A percentile compares a stretch with the other conserved stretches of the same genome.
phyloP scores from a whole-genome alignment of 2,797 vertebrate species.

The Alexandromys oeconomus region DNA sequence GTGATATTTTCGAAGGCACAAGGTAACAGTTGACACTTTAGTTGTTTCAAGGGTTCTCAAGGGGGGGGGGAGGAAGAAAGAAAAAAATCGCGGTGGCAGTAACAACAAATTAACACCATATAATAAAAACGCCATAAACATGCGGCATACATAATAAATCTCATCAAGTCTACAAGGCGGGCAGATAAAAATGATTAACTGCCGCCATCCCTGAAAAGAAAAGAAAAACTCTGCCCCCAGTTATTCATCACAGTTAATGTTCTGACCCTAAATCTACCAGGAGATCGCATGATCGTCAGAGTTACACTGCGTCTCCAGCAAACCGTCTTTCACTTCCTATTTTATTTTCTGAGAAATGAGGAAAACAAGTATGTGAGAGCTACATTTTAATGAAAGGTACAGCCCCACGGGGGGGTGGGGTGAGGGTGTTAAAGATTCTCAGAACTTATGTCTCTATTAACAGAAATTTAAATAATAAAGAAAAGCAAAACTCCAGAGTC shows the following conservation, averaged over 20 bases:
- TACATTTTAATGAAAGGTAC: conserved; percentile 63
- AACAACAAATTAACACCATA: conserved; percentile 90
- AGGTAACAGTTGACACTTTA: conserved; percentile 86
- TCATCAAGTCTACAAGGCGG: conserved; percentile 86
- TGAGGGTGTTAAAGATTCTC: conserved; percentile 66
- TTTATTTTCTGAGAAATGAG: conserved; percentile 79
- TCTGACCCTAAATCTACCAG: conserved; percentile 86
- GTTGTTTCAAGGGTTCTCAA: conserved; percentile 86
- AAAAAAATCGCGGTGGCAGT: conserved; percentile 84
- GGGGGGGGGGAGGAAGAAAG: conserved; percentile 67
- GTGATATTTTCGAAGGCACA: conserved; percentile 85
- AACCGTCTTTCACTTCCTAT: conserved; percentile 79
- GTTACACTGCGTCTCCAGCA: conserved; percentile 74
- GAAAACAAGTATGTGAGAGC: conserved; percentile 72
- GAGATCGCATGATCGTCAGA: conserved; percentile 86
- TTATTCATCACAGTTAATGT: conserved; percentile 83
- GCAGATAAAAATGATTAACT: conserved; percentile 90
- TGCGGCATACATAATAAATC: conserved; percentile 89
- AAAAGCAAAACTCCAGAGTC: conserved; percentile 70
- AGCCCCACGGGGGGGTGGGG: conserved; percentile 52
- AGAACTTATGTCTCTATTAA: conserved; percentile 63
- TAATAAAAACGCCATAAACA: conserved; percentile 91
- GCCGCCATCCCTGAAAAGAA: conserved; percentile 86
- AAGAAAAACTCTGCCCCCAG: conserved; percentile 85
- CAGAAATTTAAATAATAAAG: conserved; percentile 78